Evolutionary conservation across 2,797 vertebrate genomes (phyloP).

Genomic region (Gambusia yucatana): DNA sequence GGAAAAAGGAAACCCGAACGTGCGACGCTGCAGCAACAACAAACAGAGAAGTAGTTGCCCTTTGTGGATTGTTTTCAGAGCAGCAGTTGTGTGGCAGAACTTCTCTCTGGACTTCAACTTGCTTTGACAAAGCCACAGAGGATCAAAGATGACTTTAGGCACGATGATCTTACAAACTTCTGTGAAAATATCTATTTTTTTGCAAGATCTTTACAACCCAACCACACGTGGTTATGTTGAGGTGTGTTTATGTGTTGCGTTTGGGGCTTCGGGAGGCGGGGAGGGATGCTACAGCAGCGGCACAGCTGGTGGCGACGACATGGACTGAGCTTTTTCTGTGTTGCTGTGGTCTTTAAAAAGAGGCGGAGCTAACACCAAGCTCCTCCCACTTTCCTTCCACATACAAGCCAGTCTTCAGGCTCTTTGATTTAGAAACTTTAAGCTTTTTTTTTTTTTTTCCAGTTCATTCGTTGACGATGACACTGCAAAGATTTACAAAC

Average conservation of each 20-base stretch:
- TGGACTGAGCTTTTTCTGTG: constrained; percentile 83
- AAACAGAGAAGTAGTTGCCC: constrained; percentile 63
- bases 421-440: constrained; percentile 79
- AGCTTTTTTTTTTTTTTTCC: constrained; percentile 49
- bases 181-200: constrained; percentile 78
- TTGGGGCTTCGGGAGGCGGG: constrained; percentile 80
- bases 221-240: constrained; percentile 77
- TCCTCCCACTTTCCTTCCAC: constrained; percentile 17
- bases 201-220: constrained; percentile 77
- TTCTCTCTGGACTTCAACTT: constrained; percentile 77
- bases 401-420: constrained; percentile 84
- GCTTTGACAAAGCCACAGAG: constrained; percentile 77
- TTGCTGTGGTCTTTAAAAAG: constrained; percentile 78
- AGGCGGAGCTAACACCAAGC: constrained; percentile 74
- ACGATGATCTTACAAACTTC: constrained; percentile 79
- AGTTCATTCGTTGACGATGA: constrained; percentile 43
- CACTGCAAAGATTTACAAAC: constrained; percentile 79
- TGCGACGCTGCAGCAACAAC: constrained; percentile 66
- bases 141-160: constrained; percentile 70
- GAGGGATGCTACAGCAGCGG: constrained; percentile 89
- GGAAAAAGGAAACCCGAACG: constrained; percentile 64
- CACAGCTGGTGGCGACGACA: constrained; percentile 87
- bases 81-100: constrained; percentile 76
- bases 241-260: constrained; percentile 81
- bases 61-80: constrained; percentile 77